Base-by-base conservation (phyloP, 2,888 invertebrate species). In the Yponomeuta malinellus region DNA sequence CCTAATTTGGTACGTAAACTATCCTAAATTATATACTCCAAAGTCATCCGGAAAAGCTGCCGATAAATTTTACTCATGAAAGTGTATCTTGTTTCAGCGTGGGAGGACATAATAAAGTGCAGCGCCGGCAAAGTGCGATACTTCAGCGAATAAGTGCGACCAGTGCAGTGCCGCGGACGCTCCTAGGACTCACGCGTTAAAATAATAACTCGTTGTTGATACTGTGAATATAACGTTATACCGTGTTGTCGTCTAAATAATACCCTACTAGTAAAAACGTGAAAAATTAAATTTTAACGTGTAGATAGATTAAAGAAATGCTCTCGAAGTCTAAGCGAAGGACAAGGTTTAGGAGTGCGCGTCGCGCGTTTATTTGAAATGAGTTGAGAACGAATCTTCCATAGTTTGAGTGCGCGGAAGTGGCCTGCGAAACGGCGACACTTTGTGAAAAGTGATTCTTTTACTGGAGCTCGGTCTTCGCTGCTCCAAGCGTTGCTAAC, bases 21-120 rank as follows among this genome's bases (percentile, higher is more conserved):
- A 43, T 43, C 8, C 9, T 43, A 1, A 43, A 8, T 43, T 43
- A 6, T 8, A 8, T 43, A 43, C 43, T 43, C 5, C 33, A 1
- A 1, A 43, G 43, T 43, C 6, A 5, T 43, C 43, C 6, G 43
- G 43, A 43, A 8, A 43, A 43, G 43, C 43, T 8, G 8, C 6
- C 6, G 2, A 33, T 33, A 33, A 43, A 43, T 43, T 8, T 43
- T 5, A 43, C 43, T 43, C 43, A 43, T 43, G 43, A 5, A 43
- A 43, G 43, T 43, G 43, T 77, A 76, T 76, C 73, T 76, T 77
- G 75, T 93, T 92, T 70, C 93, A 96, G 96, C 96, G 72, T 96
- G 96, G 96, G 95, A 95, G 78, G 96, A 95, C 79, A 93, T 95
- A 79, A 86, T 95, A 81, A 93, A 93, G 69, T 89, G 90, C 79